phyloP scores from a whole-genome alignment of 2,888 invertebrate genomes.

The Pseudococcus viburni region DNA sequence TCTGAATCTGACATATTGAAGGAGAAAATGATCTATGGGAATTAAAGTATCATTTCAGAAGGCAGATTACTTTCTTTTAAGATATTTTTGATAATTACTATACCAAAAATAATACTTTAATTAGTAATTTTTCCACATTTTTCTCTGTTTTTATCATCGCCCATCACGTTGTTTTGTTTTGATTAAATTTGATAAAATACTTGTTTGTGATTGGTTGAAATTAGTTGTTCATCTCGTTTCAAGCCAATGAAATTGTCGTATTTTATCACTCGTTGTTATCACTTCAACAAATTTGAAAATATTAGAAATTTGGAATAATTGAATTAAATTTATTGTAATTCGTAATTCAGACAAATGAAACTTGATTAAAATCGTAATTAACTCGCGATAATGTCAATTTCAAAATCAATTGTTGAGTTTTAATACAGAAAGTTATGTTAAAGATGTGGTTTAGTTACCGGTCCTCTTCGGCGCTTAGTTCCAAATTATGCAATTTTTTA shows the following conservation, averaged over 20 bases:
- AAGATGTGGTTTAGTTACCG: constrained; percentile 5
- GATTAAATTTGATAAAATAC: no score
- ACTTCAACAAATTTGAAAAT: neutral
- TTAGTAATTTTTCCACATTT: no score
- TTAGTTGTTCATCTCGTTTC: no score
- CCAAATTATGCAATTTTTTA: neutral
- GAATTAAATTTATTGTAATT: neutral
- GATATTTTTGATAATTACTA: neutral
- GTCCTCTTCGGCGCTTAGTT: neutral
- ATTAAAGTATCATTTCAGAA: neutral
- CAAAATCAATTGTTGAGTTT: neutral
- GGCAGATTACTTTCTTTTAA: neutral
- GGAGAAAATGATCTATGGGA: neutral
- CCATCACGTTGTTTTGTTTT: no score
- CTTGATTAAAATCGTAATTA: neutral
- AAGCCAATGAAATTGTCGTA: no score
- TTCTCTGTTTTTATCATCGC: no score
- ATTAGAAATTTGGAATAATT: neutral
- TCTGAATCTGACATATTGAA: neutral
- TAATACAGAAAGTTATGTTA: neutral
- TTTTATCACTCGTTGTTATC: no score
- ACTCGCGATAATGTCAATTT: neutral
- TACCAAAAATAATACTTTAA: neutral
- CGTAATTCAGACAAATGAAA: neutral
- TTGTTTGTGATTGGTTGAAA: no score